Percentiles rank a stretch among this genome's conserved stretches.
These are phyloP conservation scores for Heliconius hewitsoni DNA, from an alignment of 1,140 invertebrate genomes.

Conservation along the genomic window DNA sequence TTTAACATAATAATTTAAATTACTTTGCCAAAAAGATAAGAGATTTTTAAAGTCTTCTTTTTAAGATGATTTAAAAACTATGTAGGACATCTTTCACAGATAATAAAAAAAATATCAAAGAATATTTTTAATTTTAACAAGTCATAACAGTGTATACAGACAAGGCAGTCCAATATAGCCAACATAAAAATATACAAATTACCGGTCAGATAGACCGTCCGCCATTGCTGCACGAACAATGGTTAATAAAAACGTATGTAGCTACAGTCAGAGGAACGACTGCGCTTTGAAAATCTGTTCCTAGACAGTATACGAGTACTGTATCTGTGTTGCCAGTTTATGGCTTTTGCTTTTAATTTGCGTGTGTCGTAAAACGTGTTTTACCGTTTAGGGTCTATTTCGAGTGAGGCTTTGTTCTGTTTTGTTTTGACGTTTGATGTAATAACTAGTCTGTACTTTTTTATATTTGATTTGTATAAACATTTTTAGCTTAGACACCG, in stretches of 20 bases:
- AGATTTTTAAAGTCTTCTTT: no score
- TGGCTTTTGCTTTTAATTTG: conserved; percentile 8
- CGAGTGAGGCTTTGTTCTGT: background rate
- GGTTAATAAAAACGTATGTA: conserved; percentile 26
- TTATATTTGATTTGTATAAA: background rate
- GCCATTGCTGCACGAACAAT: conserved; percentile 22
- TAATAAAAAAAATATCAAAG: background rate
- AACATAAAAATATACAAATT: conserved; percentile 17
- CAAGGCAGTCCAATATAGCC: background rate
- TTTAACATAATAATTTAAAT: no score
- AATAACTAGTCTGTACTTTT: background rate
- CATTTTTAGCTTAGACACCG: background rate
- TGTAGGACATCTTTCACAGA: background rate
- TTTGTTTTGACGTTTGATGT: background rate
- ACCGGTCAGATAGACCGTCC: conserved; percentile 15
- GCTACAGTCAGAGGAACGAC: background rate
- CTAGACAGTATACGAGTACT: conserved; percentile 11
- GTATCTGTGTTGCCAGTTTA: conserved; percentile 10
- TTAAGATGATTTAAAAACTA: no score
- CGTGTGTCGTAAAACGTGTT: conserved; percentile 1
- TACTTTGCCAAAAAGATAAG: no score
- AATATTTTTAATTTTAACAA: background rate
- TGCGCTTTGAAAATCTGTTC: conserved; percentile 24
- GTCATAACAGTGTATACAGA: background rate
- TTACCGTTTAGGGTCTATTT: background rate